These are phyloP conservation scores for Euglossa dilemma DNA, from an alignment of 1,140 invertebrate genomes.

Conservation along the genomic window DNA sequence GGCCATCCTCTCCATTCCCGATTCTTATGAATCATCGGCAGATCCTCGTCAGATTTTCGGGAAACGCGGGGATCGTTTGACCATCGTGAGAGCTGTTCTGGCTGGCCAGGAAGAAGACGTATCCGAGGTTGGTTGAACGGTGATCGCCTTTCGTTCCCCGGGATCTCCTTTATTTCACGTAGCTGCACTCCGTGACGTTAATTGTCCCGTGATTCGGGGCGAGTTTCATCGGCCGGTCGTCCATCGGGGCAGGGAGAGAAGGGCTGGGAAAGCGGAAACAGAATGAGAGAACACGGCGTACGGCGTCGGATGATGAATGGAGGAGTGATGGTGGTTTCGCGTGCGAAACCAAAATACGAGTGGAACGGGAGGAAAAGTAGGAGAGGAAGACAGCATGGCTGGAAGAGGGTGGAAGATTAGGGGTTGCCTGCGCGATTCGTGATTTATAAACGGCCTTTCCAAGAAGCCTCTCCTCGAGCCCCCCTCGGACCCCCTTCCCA, in stretches of 20 bases:
- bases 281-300: slow-evolving; percentile 57
- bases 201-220: slow-evolving; percentile 41
- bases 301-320: slow-evolving; percentile 78
- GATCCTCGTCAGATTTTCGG: background rate
- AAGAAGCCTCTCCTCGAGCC: slow-evolving; percentile 43
- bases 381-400: slow-evolving; percentile 56
- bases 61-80: background rate
- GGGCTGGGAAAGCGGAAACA: slow-evolving; percentile 38
- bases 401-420: slow-evolving; percentile 67
- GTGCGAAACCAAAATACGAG: slow-evolving; percentile 73
- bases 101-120: slow-evolving; percentile 21
- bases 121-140: slow-evolving; percentile 30
- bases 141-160: slow-evolving; percentile 6
- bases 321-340: slow-evolving; percentile 80
- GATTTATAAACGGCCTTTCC: slow-evolving; percentile 72
- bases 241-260: background rate
- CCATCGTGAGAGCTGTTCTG: background rate
- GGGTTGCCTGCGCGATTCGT: slow-evolving; percentile 69
- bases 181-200: slow-evolving; percentile 40
- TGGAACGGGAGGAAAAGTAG: slow-evolving; percentile 62
- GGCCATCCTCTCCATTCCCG: background rate
- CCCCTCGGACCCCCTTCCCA: background rate
- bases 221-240: slow-evolving; percentile 30
- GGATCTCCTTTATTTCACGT: slow-evolving; percentile 24
- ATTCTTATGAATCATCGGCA: slow-evolving; percentile 22